Percentiles rank a stretch among this genome's conserved stretches.
Conservation (phyloP, 2,113 vertebrate species). For the Calidris pygmaea region DNA sequence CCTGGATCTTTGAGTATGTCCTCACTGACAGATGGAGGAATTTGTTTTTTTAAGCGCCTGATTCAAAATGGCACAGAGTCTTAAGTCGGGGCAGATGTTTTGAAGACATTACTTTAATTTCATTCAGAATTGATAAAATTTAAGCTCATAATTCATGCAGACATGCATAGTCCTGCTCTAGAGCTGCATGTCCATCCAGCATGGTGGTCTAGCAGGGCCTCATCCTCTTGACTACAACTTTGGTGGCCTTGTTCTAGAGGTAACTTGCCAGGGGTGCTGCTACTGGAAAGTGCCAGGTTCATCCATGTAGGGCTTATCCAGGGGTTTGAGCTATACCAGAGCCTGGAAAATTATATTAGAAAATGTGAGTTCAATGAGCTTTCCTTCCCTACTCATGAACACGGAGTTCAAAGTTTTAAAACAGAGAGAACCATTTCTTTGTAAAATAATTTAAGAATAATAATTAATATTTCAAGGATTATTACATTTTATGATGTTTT, state of each 20-base stretch:
- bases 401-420: not conserved
- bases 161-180: not conserved
- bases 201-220: not conserved
- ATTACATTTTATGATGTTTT: not conserved
- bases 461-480: not conserved
- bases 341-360: not conserved
- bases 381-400: not conserved
- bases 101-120: not conserved
- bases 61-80: not conserved
- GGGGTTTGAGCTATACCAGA: not conserved
- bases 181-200: not conserved
- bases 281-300: not conserved
- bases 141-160: not conserved
- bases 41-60: rapidly evolving
- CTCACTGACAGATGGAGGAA: not conserved
- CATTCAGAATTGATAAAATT: not conserved
- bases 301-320: not conserved
- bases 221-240: not conserved
- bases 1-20: not conserved
- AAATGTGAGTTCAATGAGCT: rapidly evolving
- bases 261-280: not conserved
- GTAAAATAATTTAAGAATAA: not conserved
- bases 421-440: not conserved
- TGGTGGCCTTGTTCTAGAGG: not conserved
- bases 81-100: not conserved